Conservation (phyloP, 1,140 invertebrate species). For the Cydia amplana region DNA sequence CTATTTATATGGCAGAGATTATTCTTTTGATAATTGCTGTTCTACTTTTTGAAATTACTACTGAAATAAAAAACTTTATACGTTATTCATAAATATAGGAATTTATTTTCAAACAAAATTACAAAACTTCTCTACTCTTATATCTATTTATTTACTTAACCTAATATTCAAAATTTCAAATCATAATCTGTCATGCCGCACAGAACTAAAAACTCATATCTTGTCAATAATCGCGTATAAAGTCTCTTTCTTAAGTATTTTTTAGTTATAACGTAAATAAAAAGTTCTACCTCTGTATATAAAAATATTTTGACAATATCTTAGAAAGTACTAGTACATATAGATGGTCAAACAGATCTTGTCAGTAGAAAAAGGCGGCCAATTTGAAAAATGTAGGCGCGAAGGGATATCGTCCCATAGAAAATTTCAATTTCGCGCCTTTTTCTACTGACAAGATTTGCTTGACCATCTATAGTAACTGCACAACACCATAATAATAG, state of each 20-base stretch:
- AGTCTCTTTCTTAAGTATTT: constrained; percentile 6
- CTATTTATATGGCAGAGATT: too few species aligned
- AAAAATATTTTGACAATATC: constrained; percentile 13
- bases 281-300: constrained; percentile 14
- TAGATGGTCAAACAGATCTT: too few species aligned
- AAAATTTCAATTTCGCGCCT: too few species aligned
- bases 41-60: neutral
- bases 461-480: neutral
- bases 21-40: too few species aligned
- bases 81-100: constrained; percentile 21
- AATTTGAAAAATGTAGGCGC: too few species aligned
- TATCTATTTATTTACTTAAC: constrained; percentile 1
- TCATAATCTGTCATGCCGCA: constrained; percentile 3
- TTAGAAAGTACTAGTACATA: constrained; percentile 3
- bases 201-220: neutral
- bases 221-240: constrained; percentile 5
- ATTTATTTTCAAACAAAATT: constrained; percentile 19
- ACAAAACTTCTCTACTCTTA: constrained; percentile 27
- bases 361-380: too few species aligned
- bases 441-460: too few species aligned
- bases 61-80: neutral
- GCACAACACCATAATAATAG: neutral
- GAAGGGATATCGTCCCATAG: too few species aligned
- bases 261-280: constrained; percentile 7
- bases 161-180: constrained; percentile 4